Evolutionary conservation across 2,888 invertebrate genomes (phyloP).

Genomic region (Tetragonisca angustula): DNA sequence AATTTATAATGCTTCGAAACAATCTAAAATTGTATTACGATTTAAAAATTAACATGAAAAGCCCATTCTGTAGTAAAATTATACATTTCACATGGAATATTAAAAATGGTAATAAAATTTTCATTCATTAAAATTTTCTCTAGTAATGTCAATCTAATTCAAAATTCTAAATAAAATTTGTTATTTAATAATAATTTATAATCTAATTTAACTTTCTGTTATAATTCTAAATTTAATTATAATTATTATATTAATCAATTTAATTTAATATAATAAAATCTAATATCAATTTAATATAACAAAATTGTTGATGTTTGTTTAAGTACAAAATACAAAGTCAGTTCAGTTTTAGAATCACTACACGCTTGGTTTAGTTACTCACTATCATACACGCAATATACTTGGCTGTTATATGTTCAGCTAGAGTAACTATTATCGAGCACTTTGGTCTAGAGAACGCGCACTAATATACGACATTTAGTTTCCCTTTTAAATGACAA

Average conservation of each 20-base stretch:
- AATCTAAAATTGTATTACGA: neutral
- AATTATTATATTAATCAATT: too few relatives aligned
- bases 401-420: neutral
- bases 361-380: constrained; percentile 16
- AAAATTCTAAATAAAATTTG: neutral
- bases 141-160: neutral
- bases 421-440: constrained; percentile 54
- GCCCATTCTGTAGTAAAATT: neutral
- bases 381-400: neutral
- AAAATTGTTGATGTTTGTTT: neutral
- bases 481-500: constrained; percentile 33
- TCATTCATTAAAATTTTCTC: neutral
- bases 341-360: neutral
- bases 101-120: neutral
- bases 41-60: neutral
- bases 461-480: constrained; percentile 33
- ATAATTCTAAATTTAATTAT: too few relatives aligned
- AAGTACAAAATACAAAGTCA: neutral
- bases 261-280: too few relatives aligned
- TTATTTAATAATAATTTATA: neutral
- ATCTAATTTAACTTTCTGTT: too few relatives aligned
- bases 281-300: neutral
- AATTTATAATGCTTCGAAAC: too few relatives aligned
- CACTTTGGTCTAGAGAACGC: constrained; percentile 12
- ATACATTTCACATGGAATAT: neutral